Evolutionary conservation across 2,797 vertebrate species (phyloP), one percentile per base, ranked within the genome.

Genomic region (Anabacerthia variegaticeps): DNA sequence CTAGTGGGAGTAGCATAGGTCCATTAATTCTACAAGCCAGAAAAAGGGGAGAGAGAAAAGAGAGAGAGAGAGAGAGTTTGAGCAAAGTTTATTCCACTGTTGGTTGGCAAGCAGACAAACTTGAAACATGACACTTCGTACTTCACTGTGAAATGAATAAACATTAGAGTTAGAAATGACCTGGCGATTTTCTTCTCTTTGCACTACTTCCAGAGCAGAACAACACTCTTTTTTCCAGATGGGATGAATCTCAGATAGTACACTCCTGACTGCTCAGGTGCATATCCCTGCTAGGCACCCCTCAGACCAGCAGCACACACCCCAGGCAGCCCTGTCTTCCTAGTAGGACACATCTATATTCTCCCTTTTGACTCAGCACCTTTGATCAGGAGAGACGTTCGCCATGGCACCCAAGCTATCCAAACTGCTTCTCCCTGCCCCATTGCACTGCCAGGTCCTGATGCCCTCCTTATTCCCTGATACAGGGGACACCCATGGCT

Each of bases 271-370:
- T 8, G 30, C 44, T 32, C 4, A 14, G 34, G 24, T 3, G 7
- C 30, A 17, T n/a, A 22, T 6, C 18, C 26, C 44, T 1, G 1
- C 36, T 30, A 71, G 49, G 48, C 39, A 75, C 12, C 26, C 14
- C 73, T 72, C 62, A 48, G 24, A 48, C 19, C 62, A 49, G 58
- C 0, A 2, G 27, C 1, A 1, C 9, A 8, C 3, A 6, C 27
- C 61, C 58, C 51, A 21, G 59, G 21, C 55, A n/a, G 48, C 10
- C 20, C 34, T 27, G 37, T 44, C 24, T 72, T 48, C 61, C 26
- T 10, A 9, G 52, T 41, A 63, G 49, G 56, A 61, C 34, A 13
- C 32, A 28, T 8, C 19, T 34, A 1, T 15, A 6, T 6, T 76
- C 61, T 69, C 63, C 16, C 63, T 59, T 63, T 58, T n/a, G 34